Evolutionary conservation across 2,113 vertebrate genomes (phyloP).

Genomic region (Pithys albifrons): DNA sequence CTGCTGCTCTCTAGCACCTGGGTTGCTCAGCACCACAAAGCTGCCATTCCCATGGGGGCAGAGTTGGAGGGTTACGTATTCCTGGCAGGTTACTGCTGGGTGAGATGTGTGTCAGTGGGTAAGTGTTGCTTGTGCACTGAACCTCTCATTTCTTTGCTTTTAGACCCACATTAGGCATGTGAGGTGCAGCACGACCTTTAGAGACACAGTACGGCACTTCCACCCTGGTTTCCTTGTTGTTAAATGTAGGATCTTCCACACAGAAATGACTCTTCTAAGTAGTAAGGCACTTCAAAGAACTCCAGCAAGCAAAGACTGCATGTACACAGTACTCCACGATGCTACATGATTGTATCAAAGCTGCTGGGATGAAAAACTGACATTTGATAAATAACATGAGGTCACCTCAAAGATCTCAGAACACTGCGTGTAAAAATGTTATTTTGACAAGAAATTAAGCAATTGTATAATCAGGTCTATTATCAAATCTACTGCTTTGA

Average conservation of each 20-base stretch:
- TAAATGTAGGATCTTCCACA: neutral
- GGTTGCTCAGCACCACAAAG: neutral
- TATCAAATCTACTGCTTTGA: slow-evolving; percentile 23
- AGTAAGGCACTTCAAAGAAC: slow-evolving; percentile 46
- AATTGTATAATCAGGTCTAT: slow-evolving; percentile 37
- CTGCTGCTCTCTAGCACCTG: neutral
- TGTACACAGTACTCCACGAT: neutral
- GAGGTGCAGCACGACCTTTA: neutral
- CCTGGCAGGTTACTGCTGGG: neutral
- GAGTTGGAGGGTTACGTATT: neutral
- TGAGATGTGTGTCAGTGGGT: neutral
- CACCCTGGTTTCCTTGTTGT: neutral
- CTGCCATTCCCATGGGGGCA: neutral
- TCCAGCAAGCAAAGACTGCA: slow-evolving; percentile 6
- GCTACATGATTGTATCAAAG: slow-evolving; percentile 43
- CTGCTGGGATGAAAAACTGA: slow-evolving; percentile 30
- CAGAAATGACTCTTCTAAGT: neutral
- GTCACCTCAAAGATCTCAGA: slow-evolving; percentile 41
- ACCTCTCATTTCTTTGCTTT: neutral
- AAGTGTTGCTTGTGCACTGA: neutral
- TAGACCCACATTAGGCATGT: neutral
- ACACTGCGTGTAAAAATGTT: neutral
- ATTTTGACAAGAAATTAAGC: slow-evolving; percentile 58
- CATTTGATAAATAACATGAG: slow-evolving; percentile 41
- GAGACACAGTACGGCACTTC: neutral